Percentiles rank a stretch among this genome's conserved stretches.
These are phyloP conservation scores for Paradisaea rubra DNA, from an alignment of 2,113 vertebrate genomes.

Conservation along the genomic window DNA sequence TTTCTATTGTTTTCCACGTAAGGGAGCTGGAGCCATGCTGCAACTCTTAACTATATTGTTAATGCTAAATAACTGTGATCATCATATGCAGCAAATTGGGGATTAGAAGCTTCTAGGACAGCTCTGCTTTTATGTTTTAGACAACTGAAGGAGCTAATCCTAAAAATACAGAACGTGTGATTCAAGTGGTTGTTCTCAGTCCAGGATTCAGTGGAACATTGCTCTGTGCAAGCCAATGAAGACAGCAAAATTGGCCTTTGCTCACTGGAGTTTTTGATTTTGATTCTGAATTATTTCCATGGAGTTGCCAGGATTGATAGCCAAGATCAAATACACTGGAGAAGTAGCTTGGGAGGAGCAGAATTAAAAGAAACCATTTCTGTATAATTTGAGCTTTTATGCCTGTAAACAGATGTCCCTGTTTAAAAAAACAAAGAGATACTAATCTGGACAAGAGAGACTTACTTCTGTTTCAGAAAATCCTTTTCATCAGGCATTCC, in stretches of 20 bases:
- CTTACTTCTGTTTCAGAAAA: neutral
- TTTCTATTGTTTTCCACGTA: neutral
- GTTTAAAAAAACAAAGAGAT: neutral
- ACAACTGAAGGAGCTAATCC: neutral
- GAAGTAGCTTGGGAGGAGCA: neutral
- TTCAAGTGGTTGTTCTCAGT: neutral
- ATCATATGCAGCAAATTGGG: neutral
- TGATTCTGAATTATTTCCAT: slow-evolving; percentile 22
- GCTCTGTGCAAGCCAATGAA: neutral
- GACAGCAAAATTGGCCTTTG: neutral
- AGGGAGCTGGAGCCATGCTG: neutral
- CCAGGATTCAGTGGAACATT: neutral
- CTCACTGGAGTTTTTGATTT: neutral
- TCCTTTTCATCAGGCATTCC: neutral
- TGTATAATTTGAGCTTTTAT: slow-evolving; percentile 16
- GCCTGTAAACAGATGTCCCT: neutral
- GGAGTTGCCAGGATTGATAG: neutral
- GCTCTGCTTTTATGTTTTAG: neutral
- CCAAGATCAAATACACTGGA: neutral
- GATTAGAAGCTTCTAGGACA: slow-evolving; percentile 16
- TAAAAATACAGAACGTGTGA: neutral
- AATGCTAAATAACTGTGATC: neutral
- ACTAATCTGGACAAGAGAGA: neutral
- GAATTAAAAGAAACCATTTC: neutral
- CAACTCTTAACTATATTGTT: neutral